Evolutionary conservation across 2,888 invertebrate species (phyloP), one percentile per base, ranked within the genome.

Genomic region (Maniola hyperantus): DNA sequence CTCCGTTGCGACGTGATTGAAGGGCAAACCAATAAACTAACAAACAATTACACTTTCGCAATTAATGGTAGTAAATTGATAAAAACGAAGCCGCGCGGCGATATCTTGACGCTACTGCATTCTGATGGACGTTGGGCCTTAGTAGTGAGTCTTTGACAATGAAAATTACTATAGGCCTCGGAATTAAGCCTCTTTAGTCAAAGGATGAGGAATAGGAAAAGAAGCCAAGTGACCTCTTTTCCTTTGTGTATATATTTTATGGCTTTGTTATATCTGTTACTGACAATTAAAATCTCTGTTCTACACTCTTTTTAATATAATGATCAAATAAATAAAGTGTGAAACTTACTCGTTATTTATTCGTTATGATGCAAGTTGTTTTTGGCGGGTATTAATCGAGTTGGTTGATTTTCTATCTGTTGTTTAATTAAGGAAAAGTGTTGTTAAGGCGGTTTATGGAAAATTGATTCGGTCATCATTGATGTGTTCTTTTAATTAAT

Each of bases 241-340:
- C 7, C 7, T 7, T 46, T 2, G 15, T n/a, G 2, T 11, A 36
- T 6, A 44, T 2, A 5, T 48, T 18, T 1, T 48, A 18, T 13
- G 2, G 33, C 5, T 55, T 36, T 42, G 13, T 57, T 33, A 34
- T 34, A 8, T 54, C 53, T 54, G 53, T 34, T n/a, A 34, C 33
- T 8, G 7, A 54, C n/a, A 34, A 18, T 39, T 39, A 20, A 39
- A 6, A 2, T 57, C 42, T 6, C 8, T 15, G 54, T 64, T 63
- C 65, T 53, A 51, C 54, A 50, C 61, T 64, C 66, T 67, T 76
- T 70, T 71, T 68, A 73, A 76, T 73, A 46, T 46, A 79, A 66
- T 71, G 67, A 72, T 71, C 73, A 76, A 78, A 84, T 83, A 82
- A 83, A 83, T 80, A 80, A 78, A 75, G 71, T 68, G 74, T 74